Evolutionary conservation across 2,797 vertebrate species (phyloP).

Genomic region (Parambassis ranga): DNA sequence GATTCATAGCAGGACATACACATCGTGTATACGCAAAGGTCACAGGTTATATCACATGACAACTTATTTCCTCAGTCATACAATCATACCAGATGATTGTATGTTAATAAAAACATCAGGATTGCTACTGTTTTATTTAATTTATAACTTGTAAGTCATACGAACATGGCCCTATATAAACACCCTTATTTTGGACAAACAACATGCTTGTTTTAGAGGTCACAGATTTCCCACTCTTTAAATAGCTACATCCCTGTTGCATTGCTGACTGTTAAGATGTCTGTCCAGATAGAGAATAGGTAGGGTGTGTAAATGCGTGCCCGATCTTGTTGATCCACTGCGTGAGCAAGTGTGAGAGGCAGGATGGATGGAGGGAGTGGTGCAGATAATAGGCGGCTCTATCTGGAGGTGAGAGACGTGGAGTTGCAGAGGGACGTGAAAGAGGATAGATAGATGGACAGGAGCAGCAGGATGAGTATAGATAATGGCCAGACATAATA

Average conservation of each 20-base stretch:
- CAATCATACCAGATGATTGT: too few relatives aligned
- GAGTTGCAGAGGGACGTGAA: constrained; percentile 59
- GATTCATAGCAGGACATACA: background rate
- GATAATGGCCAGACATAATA: constrained; percentile 75
- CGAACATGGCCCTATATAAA: too few relatives aligned
- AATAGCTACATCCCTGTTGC: constrained; percentile 10
- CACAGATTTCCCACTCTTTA: background rate
- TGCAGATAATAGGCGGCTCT: constrained; percentile 64
- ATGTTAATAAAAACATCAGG: too few relatives aligned
- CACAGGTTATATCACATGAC: background rate
- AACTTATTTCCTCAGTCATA: too few relatives aligned
- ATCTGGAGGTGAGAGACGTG: constrained; percentile 66
- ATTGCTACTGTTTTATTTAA: too few relatives aligned
- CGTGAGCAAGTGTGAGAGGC: constrained; percentile 35
- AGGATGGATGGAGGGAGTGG: constrained; percentile 49
- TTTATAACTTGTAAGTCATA: too few relatives aligned
- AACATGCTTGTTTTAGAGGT: constrained; percentile 2
- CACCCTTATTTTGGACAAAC: too few relatives aligned
- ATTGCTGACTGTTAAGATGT: constrained; percentile 20
- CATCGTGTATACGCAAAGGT: background rate
- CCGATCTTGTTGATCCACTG: constrained; percentile 41
- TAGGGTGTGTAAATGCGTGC: constrained; percentile 33
- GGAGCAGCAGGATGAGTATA: constrained; percentile 61
- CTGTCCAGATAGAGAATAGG: constrained; percentile 15
- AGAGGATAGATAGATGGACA: constrained; percentile 67